Percentiles rank a stretch among this genome's conserved stretches.
Conservation (phyloP, 2,797 vertebrate genomes). For the Anas bahamensis region DNA sequence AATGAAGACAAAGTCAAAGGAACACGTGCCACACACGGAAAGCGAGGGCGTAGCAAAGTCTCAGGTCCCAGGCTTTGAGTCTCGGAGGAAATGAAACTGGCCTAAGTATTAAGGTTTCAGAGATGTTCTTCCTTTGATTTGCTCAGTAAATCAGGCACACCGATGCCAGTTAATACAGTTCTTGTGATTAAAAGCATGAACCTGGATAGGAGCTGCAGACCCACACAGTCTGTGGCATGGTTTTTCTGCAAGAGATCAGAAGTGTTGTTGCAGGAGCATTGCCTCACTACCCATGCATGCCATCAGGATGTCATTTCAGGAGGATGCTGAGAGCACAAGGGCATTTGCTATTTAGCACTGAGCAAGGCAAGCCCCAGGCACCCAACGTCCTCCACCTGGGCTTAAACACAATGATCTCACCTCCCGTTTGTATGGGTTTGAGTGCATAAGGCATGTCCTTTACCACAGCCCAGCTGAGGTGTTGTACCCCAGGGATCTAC, state of each 20-base stretch:
- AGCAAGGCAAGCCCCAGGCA: not conserved
- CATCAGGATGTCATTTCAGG: not conserved
- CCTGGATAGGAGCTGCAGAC: not conserved
- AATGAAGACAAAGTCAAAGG: not conserved
- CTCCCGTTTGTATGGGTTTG: not conserved
- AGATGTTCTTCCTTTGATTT: not conserved
- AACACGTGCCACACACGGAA: not conserved
- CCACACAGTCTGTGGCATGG: fast-evolving
- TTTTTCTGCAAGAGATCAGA: not conserved
- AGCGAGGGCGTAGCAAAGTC: not conserved
- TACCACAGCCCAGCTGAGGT: not conserved
- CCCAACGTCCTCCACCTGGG: not conserved
- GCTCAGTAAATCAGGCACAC: not conserved
- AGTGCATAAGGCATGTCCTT: not conserved
- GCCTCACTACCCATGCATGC: not conserved
- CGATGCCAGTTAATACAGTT: not conserved
- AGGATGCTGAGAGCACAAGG: not conserved
- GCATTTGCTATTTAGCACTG: not conserved
- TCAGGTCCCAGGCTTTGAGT: not conserved
- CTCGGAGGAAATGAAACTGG: not conserved
- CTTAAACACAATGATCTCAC: not conserved
- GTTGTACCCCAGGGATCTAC: fast-evolving
- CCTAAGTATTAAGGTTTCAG: not conserved
- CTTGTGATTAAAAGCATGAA: not conserved
- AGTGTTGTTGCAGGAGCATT: not conserved